Percentiles rank a stretch among this genome's conserved stretches.
Conservation (phyloP, 37 sponge, comb jelly and placozoan species). For the Beroe forskalii region DNA sequence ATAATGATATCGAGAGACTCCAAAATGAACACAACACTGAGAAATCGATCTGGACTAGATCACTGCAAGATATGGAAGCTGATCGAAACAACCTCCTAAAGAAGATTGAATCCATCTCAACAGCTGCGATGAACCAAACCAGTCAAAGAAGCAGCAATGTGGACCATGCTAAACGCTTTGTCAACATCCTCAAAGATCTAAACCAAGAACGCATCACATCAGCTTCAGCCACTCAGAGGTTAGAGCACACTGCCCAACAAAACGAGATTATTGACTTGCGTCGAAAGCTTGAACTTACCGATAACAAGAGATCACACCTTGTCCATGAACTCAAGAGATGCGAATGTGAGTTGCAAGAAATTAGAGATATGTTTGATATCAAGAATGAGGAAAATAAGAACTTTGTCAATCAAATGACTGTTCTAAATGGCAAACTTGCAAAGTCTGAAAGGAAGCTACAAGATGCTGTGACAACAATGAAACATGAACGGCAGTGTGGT, state of each 20-base stretch:
- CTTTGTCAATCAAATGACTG: slow-evolving; percentile 19
- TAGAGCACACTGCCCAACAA: slow-evolving; percentile 49
- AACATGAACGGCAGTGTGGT: slow-evolving; percentile 63
- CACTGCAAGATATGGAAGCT: slow-evolving; percentile 14
- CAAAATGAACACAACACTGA: slow-evolving; percentile 33
- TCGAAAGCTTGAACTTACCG: slow-evolving; percentile 33
- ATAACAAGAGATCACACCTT: slow-evolving; percentile 65
- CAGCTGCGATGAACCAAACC: slow-evolving; percentile 12
- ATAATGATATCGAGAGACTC: slow-evolving; percentile 3
- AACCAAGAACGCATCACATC: slow-evolving; percentile 44
- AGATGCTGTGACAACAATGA: slow-evolving; percentile 38
- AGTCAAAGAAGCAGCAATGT: slow-evolving; percentile 23
- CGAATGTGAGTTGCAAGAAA: slow-evolving; percentile 33
- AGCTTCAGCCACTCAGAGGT: slow-evolving; percentile 17
- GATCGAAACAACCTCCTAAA: slow-evolving; percentile 50
- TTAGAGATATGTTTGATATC: slow-evolving; percentile 5
- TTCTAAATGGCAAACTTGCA: slow-evolving; percentile 5
- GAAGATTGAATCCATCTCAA: slow-evolving; percentile 43
- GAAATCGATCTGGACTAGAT: slow-evolving; percentile 27
- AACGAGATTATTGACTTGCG: slow-evolving; percentile 42
- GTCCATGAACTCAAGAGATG: slow-evolving; percentile 60
- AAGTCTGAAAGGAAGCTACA: slow-evolving; percentile 48
- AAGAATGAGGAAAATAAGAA: neutral
- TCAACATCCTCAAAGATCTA: slow-evolving; percentile 64
- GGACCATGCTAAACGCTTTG: slow-evolving; percentile 53